These are phyloP conservation scores for Tipula lateralis DNA, from an alignment of 2,888 invertebrate species.

Conservation along the genomic window DNA sequence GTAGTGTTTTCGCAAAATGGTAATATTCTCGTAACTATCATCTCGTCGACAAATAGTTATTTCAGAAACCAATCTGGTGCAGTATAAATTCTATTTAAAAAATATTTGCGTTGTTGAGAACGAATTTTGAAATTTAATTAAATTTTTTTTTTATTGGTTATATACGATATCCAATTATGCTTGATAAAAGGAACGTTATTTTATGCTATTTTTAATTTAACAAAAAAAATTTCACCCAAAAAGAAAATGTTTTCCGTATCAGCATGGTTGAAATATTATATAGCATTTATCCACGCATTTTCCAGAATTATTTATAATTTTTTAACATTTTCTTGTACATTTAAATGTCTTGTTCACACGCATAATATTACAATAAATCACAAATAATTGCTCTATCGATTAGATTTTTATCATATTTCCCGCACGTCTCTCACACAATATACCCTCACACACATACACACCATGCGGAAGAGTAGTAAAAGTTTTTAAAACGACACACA, in stretches of 20 bases:
- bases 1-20: neutral
- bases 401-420: neutral
- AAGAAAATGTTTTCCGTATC: neutral
- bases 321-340: neutral
- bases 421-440: neutral
- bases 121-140: neutral
- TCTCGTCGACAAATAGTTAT: neutral
- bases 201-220: neutral
- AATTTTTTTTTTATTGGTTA: conserved; percentile 6
- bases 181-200: neutral
- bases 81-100: neutral
- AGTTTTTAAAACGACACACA: neutral
- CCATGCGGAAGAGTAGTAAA: neutral
- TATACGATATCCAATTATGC: neutral
- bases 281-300: neutral
- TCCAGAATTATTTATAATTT: neutral
- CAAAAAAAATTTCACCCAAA: neutral
- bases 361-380: conserved; percentile 11
- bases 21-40: neutral
- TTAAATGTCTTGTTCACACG: conserved; percentile 11
- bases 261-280: neutral
- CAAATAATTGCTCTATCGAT: conserved; percentile 11
- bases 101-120: neutral
- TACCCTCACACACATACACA: neutral
- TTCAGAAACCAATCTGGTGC: neutral